Evolutionary conservation across 2,888 invertebrate species (phyloP).

Genomic region (Eristalis intricaria): DNA sequence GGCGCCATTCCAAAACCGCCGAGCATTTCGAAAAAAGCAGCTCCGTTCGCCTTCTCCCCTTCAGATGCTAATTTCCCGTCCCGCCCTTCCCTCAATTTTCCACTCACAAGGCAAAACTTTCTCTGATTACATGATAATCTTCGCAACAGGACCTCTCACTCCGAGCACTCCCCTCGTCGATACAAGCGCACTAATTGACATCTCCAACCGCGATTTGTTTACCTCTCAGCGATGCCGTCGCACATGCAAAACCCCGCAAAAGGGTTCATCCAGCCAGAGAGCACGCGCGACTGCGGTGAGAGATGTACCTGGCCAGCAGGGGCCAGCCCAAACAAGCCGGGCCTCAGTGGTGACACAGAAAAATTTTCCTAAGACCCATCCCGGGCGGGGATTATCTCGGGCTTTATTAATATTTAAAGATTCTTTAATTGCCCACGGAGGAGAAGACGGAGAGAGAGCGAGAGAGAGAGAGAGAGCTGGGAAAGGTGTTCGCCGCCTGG

Average conservation of each 20-base stretch:
- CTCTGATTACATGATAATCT: background rate
- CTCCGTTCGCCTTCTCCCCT: no score
- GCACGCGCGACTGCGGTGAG: background rate
- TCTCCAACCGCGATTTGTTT: background rate
- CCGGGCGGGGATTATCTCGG: slow-evolving; percentile 4
- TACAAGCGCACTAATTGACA: background rate
- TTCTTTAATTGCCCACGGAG: slow-evolving; percentile 32
- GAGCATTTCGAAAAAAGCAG: no score
- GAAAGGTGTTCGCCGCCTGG: slow-evolving; percentile 17
- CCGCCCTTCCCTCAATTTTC: background rate
- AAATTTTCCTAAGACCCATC: slow-evolving; percentile 2
- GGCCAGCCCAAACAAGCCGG: background rate
- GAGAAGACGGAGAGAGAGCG: no score
- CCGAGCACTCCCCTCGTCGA: background rate
- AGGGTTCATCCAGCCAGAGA: background rate
- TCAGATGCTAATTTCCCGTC: background rate
- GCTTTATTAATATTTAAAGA: slow-evolving; percentile 33
- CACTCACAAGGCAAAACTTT: background rate
- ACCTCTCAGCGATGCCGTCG: background rate
- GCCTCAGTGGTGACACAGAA: background rate
- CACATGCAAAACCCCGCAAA: background rate
- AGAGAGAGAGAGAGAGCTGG: no score
- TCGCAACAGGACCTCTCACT: background rate
- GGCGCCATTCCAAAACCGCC: no score
- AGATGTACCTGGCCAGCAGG: background rate